phyloP scores from a whole-genome alignment of 2,797 vertebrate genomes.

The Acomys russatus region DNA sequence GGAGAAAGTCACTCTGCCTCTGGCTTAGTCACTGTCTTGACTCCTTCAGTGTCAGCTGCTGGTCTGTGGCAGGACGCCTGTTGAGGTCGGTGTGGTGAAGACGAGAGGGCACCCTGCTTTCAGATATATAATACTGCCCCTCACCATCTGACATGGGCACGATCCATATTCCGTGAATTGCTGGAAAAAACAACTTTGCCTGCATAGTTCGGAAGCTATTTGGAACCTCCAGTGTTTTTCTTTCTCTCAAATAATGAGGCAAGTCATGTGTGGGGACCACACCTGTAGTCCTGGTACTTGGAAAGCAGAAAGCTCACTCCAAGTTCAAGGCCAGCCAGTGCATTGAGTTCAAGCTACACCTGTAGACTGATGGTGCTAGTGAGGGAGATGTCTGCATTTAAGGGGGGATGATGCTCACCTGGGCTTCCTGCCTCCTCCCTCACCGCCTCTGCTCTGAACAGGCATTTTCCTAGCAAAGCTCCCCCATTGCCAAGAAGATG shows the following conservation, averaged over 20 bases:
- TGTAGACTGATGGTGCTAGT: not conserved
- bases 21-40: not conserved
- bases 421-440: not conserved
- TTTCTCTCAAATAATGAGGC: slow-evolving; percentile 38
- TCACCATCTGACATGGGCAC: not conserved
- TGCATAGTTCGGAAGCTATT: slow-evolving; percentile 74
- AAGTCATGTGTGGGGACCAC: not conserved
- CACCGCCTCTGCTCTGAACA: slow-evolving; percentile 8
- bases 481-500: not conserved
- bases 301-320: not conserved
- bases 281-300: not conserved
- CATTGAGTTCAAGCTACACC: not conserved
- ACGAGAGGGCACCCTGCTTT: not conserved
- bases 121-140: not conserved
- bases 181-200: slow-evolving; percentile 76
- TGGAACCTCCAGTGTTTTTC: slow-evolving; percentile 62
- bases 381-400: not conserved
- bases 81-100: not conserved
- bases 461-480: slow-evolving; percentile 2
- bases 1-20: not conserved
- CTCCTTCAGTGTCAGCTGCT: not conserved
- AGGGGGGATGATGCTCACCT: not conserved
- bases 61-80: not conserved
- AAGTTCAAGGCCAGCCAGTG: not conserved
- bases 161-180: slow-evolving; percentile 49